Evolutionary conservation across 2,888 invertebrate genomes (phyloP).

Genomic region (Ormia ochracea): DNA sequence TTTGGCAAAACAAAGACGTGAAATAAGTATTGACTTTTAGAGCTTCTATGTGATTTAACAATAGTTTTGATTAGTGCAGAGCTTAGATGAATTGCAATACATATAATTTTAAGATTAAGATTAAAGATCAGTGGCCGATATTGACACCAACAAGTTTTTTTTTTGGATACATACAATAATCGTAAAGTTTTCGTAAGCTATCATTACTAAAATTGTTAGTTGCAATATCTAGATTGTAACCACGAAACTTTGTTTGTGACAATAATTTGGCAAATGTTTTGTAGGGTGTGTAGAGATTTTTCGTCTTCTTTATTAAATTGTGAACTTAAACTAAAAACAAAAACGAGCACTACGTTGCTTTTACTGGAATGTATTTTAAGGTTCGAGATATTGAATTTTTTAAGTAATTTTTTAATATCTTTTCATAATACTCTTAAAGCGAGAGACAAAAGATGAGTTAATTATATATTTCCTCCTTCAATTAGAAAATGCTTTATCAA

Average conservation of each 20-base stretch:
- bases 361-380: no score
- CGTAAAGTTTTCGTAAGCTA: conserved; percentile 20
- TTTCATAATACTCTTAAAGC: no score
- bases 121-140: conserved; percentile 26
- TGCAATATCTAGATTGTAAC: conserved; percentile 32
- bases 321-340: no score
- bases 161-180: conserved; percentile 25
- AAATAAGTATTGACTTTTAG: conserved; percentile 15
- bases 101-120: background rate
- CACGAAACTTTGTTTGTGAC: conserved; percentile 37
- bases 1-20: background rate
- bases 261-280: no score
- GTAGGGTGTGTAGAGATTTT: no score
- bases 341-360: no score
- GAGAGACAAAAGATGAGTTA: no score
- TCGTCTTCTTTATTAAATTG: no score
- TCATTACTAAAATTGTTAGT: conserved; percentile 27
- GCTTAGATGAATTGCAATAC: conserved; percentile 1
- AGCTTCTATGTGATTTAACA: conserved; percentile 40
- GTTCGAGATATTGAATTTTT: no score
- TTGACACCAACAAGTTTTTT: background rate
- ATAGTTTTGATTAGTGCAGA: conserved; percentile 38
- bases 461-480: no score
- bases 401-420: no score
- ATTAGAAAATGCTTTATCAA: no score